Conservation (phyloP, 2,797 vertebrate genomes). For the Xerus rutilus region DNA sequence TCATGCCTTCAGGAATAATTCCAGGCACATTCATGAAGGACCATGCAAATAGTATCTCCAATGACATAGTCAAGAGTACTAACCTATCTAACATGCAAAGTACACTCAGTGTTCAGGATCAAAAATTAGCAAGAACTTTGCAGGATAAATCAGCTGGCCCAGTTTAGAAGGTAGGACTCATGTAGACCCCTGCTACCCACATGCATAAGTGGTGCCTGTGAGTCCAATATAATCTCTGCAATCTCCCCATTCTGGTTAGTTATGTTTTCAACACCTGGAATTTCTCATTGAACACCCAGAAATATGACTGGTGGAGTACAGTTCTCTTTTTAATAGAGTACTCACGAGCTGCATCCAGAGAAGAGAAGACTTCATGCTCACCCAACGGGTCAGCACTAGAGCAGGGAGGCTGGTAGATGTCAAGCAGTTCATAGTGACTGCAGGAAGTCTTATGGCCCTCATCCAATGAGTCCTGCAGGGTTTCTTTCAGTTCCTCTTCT, state of each 20-base stretch:
- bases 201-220: not conserved
- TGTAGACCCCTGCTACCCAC: no score
- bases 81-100: no score
- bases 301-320: not conserved
- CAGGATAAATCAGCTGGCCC: not conserved
- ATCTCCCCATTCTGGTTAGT: not conserved
- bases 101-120: no score
- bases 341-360: not conserved
- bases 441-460: not conserved
- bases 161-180: not conserved
- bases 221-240: not conserved
- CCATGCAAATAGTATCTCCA: no score
- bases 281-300: not conserved
- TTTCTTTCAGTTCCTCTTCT: not conserved
- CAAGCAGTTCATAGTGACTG: no score
- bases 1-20: no score
- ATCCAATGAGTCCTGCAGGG: not conserved
- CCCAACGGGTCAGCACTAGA: not conserved
- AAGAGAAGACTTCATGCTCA: no score
- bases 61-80: no score
- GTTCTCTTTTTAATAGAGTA: not conserved
- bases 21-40: no score
- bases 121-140: not conserved
- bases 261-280: not conserved
- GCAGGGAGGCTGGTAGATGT: not conserved